These are phyloP conservation scores for Gastrophysa polygoni DNA, from an alignment of 2,888 invertebrate species.

Conservation along the genomic window DNA sequence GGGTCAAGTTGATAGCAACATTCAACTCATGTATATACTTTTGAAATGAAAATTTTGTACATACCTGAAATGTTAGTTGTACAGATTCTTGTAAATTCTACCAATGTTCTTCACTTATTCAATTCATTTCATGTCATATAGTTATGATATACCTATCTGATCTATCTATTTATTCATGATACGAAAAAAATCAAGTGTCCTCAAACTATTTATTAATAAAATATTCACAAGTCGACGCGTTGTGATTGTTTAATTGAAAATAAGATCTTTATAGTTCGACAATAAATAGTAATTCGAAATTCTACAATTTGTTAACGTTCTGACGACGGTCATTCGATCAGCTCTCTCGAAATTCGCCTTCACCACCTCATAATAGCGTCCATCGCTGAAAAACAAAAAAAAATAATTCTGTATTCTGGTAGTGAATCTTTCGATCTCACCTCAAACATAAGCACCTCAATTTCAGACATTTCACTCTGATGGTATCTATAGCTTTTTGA, in stretches of 20 bases:
- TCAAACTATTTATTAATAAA: constrained; percentile 29
- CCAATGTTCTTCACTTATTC: constrained; percentile 19
- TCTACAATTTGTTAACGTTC: constrained; percentile 94
- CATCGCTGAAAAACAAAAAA: constrained; percentile 73
- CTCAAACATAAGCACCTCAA: constrained; percentile 91
- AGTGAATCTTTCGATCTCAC: constrained; percentile 59
- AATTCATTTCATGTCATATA: constrained; percentile 7
- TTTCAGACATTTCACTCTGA: constrained; percentile 93
- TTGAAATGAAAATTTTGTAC: constrained; percentile 12
- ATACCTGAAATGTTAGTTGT: constrained; percentile 16
- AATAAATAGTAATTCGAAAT: constrained; percentile 94
- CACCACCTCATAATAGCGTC: constrained; percentile 98
- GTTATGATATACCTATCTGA: not conserved
- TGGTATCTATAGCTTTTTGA: constrained; percentile 97
- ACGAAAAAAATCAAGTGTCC: constrained; percentile 9
- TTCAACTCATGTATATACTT: not conserved
- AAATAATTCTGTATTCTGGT: not conserved
- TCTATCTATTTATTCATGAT: not conserved
- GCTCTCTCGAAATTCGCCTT: constrained; percentile 99
- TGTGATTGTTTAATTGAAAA: constrained; percentile 72
- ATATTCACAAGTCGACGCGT: constrained; percentile 23
- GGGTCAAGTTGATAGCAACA: not conserved
- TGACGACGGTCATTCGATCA: constrained; percentile 93
- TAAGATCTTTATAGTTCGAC: constrained; percentile 90
- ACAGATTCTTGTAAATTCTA: constrained; percentile 19